Base-by-base conservation (phyloP, 2,113 vertebrate species). In the Mesembrinibis cayennensis region DNA sequence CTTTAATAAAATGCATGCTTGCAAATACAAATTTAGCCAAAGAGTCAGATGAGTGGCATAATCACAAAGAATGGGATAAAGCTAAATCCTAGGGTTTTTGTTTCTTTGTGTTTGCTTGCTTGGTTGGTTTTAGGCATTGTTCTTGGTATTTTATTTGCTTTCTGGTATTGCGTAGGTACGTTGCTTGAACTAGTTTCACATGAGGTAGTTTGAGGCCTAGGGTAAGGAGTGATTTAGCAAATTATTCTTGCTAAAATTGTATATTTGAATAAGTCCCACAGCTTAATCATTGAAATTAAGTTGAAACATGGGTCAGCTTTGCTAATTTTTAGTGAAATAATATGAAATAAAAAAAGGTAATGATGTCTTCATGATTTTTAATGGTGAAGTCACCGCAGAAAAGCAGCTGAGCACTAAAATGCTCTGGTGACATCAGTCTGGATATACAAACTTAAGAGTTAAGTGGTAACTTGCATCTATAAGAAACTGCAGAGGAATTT, bases 191-290 rank as follows among this genome's bases (percentile, higher is more conserved):
- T 34, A 66, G 19, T 78, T 71, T 87, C 65, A 36, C 21, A 42
- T 42, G 17, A 82, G 58, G 26, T 65, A 71, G 50, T 42, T 82
- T 82, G n/a, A 82, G 15, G 71, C n/a, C 32, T 49, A 45, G 26
- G 52, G n/a, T 65, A 82, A 90, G 58, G 38, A 71, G 77, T 11
- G 13, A 78, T 61, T 61, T 72, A 97, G 71, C 76, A 95, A 90
- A 96, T 89, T 20, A 83, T 95, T 95, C 82, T 94, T 97, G 70
- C 92, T 95, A 91, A 95, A 97, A 93, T 25, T 45, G 42, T 86
- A 20, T 59, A 92, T 88, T 52, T 89, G 92, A 95, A 95, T 96
- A 82, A 97, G 59, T 67, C 80, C 80, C 69, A 93, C 63, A 95
- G 62, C 91, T 95, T 95, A 96, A 91, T 95, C 55, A 49, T 6